Base-by-base conservation (phyloP, 2,797 vertebrate species). In the Alcedo atthis region DNA sequence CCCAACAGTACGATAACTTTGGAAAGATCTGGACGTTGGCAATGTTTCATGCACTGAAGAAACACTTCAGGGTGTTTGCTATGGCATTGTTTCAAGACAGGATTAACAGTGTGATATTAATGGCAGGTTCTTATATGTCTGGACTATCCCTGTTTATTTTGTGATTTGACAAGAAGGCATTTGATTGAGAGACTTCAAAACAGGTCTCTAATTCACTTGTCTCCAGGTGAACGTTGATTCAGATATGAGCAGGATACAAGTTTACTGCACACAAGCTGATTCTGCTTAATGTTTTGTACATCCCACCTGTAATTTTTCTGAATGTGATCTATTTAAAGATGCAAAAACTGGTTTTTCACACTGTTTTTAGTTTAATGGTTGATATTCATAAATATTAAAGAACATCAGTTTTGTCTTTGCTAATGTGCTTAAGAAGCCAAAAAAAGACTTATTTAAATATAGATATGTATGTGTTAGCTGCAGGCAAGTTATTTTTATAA, bases 401-500 rank as follows among this genome's bases (percentile, higher is more conserved):
- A 85, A 75, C 32, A 64, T 30, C 2, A 22, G 20, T 87, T 94
- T 91, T 87, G 25, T 77, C 42, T 90, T 76, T 82, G 33, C n/a
- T 89, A 81, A 80, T 28, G 10, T 21, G 40, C 19, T 68, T 78
- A 78, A 57, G 61, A 82, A 89, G 66, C 33, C 26, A 89, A 85
- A 82, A 46, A 32, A 66, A 73, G 32, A 33, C 40, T 80, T 63
- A 73, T 86, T 90, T 79, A 88, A 94, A 77, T 89, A 68, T 68
- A 80, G 58, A 89, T 18, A 10, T 25, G 20, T 67, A 37, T 59
- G 37, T 53, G 54, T 67, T 87, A 90, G 81, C 81, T 92, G 35
- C 71, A 80, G 81, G 86, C 68, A 77, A 85, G 42, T 85, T 77
- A 80, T 79, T 94, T 90, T 94, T 74, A 48, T 92, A 82, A 87